Base-by-base conservation (phyloP, 2,113 vertebrate genomes). In the Grallaria varia region DNA sequence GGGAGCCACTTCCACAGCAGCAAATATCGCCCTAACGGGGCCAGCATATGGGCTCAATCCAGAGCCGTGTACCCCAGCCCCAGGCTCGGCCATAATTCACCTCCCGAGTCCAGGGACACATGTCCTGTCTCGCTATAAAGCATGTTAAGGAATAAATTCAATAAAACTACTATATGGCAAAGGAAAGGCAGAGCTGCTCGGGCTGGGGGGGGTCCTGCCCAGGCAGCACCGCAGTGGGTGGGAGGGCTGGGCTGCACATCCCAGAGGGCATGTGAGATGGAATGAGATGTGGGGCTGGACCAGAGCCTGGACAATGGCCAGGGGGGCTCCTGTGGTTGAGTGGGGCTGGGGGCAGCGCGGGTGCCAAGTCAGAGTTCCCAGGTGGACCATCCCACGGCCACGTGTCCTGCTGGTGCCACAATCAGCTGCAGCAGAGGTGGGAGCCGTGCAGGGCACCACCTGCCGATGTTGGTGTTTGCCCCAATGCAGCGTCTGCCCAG, bases 311-410 rank as follows among this genome's bases (percentile, higher is more conserved):
- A 28, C 0, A 18, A 39, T 59, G 62, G 23, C 3, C 7, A 21
- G 1, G 33, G 23, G 27, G 56, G 63, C 10, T 28, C 78, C 64
- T 42, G 77, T 0, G 2, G 64, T 21, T 2, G 5, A 10, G 56
- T 1, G 6, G 60, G 28, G 31, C 12, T 56, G 73, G 27, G 33
- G 33, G 14, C 58, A 52, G 17, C 2, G 1, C 45, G 55, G 68
- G 40, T 7, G 8, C 0, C 42, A 4, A 22, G 35, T 10, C 0
- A 0, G 39, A 27, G 37, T 10, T 47, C 53, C 33, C 58, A 15
- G 30, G n/a, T n/a, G 39, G 27, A 50, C 62, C 3, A 15, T 30
- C 9, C 77, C 50, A 8, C 0, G 10, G 53, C 63, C 71, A 30
- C 0, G 5, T 6, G 42, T 52, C 47, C 45, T 47, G 37, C 56